A percentile compares a stretch with the other conserved stretches of the same genome.
phyloP scores from a whole-genome alignment of 2,797 vertebrate genomes.

The Rhyacichthys aspro region DNA sequence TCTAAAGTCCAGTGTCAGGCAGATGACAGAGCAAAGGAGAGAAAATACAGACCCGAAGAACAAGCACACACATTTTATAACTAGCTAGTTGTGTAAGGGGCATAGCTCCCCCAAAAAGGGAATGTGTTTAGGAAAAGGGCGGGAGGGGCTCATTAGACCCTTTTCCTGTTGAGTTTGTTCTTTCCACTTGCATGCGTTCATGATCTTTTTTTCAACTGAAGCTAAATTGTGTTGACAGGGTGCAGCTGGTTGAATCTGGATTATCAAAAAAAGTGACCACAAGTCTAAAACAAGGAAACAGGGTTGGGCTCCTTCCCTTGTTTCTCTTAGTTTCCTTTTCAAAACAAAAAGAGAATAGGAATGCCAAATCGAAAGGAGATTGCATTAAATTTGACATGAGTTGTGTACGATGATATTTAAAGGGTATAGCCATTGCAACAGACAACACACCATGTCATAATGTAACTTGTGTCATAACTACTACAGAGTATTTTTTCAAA shows the following conservation, averaged over 20 bases:
- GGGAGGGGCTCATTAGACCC: slow-evolving; percentile 43
- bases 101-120: slow-evolving; percentile 35
- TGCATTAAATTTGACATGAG: not conserved
- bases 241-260: not conserved
- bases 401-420: too few species aligned
- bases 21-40: slow-evolving; percentile 10
- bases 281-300: not conserved
- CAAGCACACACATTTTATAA: slow-evolving; percentile 19
- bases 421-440: not conserved
- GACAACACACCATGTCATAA: not conserved
- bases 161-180: slow-evolving; percentile 58
- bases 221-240: slow-evolving; percentile 21
- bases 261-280: not conserved
- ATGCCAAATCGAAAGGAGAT: not conserved
- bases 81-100: slow-evolving; percentile 22
- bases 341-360: slow-evolving; percentile 5
- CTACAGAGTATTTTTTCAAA: too few species aligned
- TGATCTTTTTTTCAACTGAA: slow-evolving; percentile 5
- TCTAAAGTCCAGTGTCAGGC: slow-evolving; percentile 57
- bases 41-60: slow-evolving; percentile 3
- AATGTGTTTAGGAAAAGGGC: slow-evolving; percentile 47
- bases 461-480: too few species aligned
- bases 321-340: slow-evolving; percentile 15
- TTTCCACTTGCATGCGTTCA: slow-evolving; percentile 17
- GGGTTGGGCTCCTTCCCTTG: not conserved